phyloP scores from a whole-genome alignment of 2,797 vertebrate species.

The Zenarchopterus dispar region DNA sequence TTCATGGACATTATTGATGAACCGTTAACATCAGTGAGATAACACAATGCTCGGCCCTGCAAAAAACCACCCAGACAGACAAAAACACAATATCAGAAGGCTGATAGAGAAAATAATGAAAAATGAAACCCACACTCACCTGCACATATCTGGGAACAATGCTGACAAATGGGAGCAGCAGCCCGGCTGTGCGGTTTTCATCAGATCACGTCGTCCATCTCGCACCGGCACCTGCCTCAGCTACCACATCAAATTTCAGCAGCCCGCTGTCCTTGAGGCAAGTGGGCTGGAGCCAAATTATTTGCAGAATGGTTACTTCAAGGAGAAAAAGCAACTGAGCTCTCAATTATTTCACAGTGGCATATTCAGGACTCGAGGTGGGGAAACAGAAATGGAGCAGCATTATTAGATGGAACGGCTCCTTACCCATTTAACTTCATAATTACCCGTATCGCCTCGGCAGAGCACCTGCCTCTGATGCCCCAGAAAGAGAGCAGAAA shows the following conservation, averaged over 20 bases:
- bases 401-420: conserved; percentile 42
- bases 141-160: conserved; percentile 65
- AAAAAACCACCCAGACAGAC: conserved; percentile 39
- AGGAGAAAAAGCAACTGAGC: conserved; percentile 77
- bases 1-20: conserved; percentile 24
- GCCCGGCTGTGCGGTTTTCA: conserved; percentile 59
- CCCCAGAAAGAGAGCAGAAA: conserved; percentile 25
- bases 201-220: conserved; percentile 71
- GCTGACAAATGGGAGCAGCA: conserved; percentile 70
- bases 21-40: conserved; percentile 27
- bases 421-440: conserved; percentile 59
- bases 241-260: conserved; percentile 64
- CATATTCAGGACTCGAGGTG: conserved; percentile 62
- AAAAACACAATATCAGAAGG: conserved; percentile 51
- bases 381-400: conserved; percentile 59
- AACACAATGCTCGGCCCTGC: conserved; percentile 24
- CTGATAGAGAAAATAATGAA: conserved; percentile 65
- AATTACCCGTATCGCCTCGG: conserved; percentile 62
- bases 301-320: conserved; percentile 72
- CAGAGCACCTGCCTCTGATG: conserved; percentile 26
- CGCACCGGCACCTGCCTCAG: conserved; percentile 57
- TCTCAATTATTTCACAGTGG: conserved; percentile 73
- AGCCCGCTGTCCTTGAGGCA: conserved; percentile 69
- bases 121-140: conserved; percentile 65
- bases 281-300: conserved; percentile 69